Percentiles rank a stretch among this genome's conserved stretches.
phyloP scores from a whole-genome alignment of 2,797 vertebrate genomes.

The Crocidura indochinensis region DNA sequence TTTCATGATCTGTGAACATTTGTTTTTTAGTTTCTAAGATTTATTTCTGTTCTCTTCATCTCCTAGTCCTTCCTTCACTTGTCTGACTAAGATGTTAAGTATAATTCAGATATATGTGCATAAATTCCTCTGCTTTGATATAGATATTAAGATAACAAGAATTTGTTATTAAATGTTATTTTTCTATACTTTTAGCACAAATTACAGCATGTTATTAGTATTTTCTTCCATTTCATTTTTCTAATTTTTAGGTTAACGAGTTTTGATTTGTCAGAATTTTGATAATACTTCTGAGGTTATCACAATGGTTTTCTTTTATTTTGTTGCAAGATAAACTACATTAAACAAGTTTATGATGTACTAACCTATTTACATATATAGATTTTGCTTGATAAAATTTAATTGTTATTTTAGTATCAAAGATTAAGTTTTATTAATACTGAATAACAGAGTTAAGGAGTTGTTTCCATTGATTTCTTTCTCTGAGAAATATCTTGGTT shows the following conservation, averaged over 20 bases:
- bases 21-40: not conserved
- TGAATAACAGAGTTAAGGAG: too few relatives aligned
- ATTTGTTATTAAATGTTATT: too few relatives aligned
- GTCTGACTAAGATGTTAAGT: too few relatives aligned
- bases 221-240: not conserved
- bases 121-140: too few relatives aligned
- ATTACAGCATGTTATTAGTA: too few relatives aligned
- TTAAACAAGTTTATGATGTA: constrained; percentile 40
- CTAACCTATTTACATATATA: not conserved
- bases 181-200: too few relatives aligned
- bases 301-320: constrained; percentile 29
- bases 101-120: too few relatives aligned
- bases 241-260: constrained; percentile 40
- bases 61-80: too few relatives aligned
- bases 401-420: not conserved
- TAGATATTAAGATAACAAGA: too few relatives aligned
- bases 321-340: constrained; percentile 29
- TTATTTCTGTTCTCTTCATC: not conserved
- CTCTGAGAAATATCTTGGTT: too few relatives aligned
- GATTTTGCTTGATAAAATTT: constrained; percentile 50
- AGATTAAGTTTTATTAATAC: constrained; percentile 23
- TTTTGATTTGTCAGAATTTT: constrained; percentile 26
- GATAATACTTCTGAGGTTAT: not conserved
- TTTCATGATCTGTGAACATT: not conserved
- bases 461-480: too few relatives aligned